A percentile compares a stretch with the other conserved stretches of the same genome.
phyloP scores from a whole-genome alignment of 2,113 vertebrate species.

The Muntiacus muntjak region DNA sequence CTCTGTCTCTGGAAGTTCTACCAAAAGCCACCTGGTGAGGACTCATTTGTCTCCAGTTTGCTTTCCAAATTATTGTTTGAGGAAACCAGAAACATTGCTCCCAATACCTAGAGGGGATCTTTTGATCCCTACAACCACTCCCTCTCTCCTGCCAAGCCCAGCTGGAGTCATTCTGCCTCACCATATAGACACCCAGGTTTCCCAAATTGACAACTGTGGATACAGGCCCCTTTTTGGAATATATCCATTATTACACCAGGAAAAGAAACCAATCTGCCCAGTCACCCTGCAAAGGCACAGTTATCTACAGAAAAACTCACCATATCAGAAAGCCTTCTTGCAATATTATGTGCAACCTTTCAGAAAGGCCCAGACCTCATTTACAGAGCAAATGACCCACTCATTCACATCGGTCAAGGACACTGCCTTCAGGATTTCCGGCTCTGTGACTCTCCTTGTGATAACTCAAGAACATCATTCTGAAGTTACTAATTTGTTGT shows the following conservation, averaged over 20 bases:
- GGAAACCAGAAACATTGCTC: not conserved
- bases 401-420: too few relatives aligned
- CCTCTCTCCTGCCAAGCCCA: not conserved
- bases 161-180: not conserved
- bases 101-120: not conserved
- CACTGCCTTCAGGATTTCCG: too few relatives aligned
- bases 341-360: not conserved
- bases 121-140: not conserved
- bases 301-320: not conserved
- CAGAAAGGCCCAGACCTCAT: not conserved
- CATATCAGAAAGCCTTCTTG: not conserved
- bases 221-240: not conserved
- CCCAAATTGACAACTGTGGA: not conserved
- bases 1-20: not conserved
- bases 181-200: not conserved
- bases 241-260: not conserved
- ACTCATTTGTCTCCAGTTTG: not conserved
- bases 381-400: too few relatives aligned
- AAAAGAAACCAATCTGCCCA: not conserved
- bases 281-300: not conserved
- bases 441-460: not conserved
- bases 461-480: not conserved
- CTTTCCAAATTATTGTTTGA: not conserved
- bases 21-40: not conserved
- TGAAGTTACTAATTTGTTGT: not conserved